Evolutionary conservation across 92 coral and sea anemone genomes (phyloP), one percentile per base, ranked within the genome.

Genomic region (Bergia sp.): DNA sequence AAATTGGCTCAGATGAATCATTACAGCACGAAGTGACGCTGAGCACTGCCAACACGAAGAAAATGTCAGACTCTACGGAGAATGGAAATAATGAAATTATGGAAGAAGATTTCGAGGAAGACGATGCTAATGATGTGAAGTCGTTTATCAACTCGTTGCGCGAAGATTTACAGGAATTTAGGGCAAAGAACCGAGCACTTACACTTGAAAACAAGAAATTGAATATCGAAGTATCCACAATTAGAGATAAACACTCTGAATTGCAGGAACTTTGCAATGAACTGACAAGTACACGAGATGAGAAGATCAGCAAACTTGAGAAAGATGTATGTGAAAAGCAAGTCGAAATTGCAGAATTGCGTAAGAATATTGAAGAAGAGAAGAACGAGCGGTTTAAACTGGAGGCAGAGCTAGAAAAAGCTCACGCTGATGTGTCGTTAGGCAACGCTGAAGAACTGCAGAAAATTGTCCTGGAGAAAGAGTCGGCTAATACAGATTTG

Each of bases 201-300:
- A 36, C 75, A 37, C 87, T 84, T 45, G 87, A 84, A 38, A 84
- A 84, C 39, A 84, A 84, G 78, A 84, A 84, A 71, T 18, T 84
- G 61, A 84, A 71, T 38, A 44, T 84, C 50, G 90, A 88, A 53
- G 83, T 88, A 21, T 39, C 61, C 38, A 45, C 90, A 13, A 41
- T 85, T 79, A 85, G 73, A 39, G 85, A 64, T 45, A 91, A 90
- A 77, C 89, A 91, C 43, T 45, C 36, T 50, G 93, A 92, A 64
- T 86, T 93, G 86, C 89, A 93, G 71, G 86, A 43, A 20, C 39
- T 86, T 9, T 93, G 93, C 49, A 92, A 89, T 49, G 88, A 79
- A 37, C 67, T 89, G 20, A 89, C 85, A 73, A 88, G 91, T 55
- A 81, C 90, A 41, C 78, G 92, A 66, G 91, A 92, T 41, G 71